A percentile compares a stretch with the other conserved stretches of the same genome.
Evolutionary conservation across 2,888 invertebrate species (phyloP).

Genomic region (Laothoe populi): DNA sequence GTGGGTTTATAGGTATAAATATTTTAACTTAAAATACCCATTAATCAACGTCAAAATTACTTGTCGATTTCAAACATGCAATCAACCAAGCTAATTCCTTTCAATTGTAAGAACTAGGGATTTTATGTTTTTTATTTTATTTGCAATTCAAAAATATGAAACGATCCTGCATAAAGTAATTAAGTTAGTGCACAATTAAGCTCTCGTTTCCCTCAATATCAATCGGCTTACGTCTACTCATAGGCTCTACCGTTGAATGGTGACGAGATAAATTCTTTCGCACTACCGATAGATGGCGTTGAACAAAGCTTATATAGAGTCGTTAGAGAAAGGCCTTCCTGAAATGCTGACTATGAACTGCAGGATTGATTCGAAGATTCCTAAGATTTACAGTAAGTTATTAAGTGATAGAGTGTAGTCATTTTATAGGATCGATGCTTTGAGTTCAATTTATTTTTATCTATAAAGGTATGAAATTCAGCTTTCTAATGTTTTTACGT

Average conservation of each 20-base stretch:
- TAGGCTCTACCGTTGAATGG: neutral
- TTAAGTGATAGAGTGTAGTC: neutral
- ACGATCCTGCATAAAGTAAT: neutral
- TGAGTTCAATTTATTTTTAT: no score
- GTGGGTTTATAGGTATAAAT: no score
- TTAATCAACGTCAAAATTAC: no score
- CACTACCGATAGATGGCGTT: conserved; percentile 26
- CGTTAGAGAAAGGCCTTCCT: neutral
- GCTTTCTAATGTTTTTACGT: no score
- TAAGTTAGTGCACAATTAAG: neutral
- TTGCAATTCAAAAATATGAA: no score
- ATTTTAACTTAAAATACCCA: no score
- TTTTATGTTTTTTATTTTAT: no score
- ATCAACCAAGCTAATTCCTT: no score
- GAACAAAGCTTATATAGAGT: neutral
- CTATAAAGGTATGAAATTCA: no score
- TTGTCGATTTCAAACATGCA: no score
- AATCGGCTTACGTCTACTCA: neutral
- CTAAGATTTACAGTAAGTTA: neutral
- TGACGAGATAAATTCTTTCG: conserved; percentile 22
- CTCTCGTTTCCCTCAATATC: neutral
- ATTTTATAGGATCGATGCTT: neutral
- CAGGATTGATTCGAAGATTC: neutral
- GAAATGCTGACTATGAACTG: neutral
- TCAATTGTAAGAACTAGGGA: no score